Base-by-base conservation (phyloP, 92 coral and sea anemone species). In the Galaxea fascicularis region DNA sequence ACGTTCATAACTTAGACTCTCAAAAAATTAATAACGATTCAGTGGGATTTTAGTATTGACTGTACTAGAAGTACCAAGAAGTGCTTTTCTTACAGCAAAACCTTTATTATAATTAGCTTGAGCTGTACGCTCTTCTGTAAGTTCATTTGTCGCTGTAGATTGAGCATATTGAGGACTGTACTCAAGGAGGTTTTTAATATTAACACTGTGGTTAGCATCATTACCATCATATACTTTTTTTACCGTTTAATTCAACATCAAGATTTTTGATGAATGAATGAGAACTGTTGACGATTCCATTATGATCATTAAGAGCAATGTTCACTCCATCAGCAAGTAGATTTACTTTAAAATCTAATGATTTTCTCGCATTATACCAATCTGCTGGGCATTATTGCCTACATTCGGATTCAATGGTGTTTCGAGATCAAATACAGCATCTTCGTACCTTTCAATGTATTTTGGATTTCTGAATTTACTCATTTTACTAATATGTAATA, bases 361-460 rank as follows among this genome's bases (percentile, higher is more conserved):
- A 26, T 8, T 74, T 16, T 15, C 76, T 39, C 0, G 66, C 76
- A 65, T 84, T 74, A 26, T 20, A 74, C 76, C 88, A 74, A 64
- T 84, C 88, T 52, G 79, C 10, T n/a, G 28, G 3, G 77, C 77
- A 72, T 46, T 72, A 45, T 46, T 72, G 9, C 22, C 57, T 10
- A 72, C 77, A 30, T 10, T 25, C 12, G 41, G 0, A 0, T 26
- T 15, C 2, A 16, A 83, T 27, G 30, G 53, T 52, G 44, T 39
- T 71, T 83, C 87, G 1, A 83, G 54, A 30, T 71, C 80, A n/a
- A 83, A 83, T 0, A 25, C 53, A 10, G 59, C 80, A 57, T 59
- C 80, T 35, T 83, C 80, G 16, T 73, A 72, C 18, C 80, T 64
- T 73, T 83, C 58, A 41, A 46, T 63, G 29, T 31, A 83, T 39